These are phyloP conservation scores for Antitype chi DNA, from an alignment of 2,888 invertebrate species.

Conservation along the genomic window DNA sequence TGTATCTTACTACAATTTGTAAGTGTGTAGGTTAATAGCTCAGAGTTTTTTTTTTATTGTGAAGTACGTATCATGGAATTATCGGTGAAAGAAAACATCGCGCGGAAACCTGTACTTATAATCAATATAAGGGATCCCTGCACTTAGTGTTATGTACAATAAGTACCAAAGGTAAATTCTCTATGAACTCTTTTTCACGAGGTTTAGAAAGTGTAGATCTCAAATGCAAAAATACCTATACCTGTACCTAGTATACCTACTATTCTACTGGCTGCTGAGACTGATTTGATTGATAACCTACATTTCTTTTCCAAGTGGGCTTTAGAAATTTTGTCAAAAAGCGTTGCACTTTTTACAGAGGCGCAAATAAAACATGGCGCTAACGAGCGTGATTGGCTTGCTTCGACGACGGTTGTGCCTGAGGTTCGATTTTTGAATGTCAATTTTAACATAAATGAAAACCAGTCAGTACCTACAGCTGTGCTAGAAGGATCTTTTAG, in stretches of 20 bases:
- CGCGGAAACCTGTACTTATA: neutral
- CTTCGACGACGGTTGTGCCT: neutral
- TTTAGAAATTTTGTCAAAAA: neutral
- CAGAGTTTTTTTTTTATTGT: neutral
- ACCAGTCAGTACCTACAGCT: neutral
- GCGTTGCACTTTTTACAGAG: neutral
- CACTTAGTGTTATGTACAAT: too few relatives aligned
- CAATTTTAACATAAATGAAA: neutral
- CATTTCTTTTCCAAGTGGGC: neutral
- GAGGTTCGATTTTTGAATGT: neutral
- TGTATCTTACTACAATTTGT: slow-evolving; percentile 3
- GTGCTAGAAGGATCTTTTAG: neutral
- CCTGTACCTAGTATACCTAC: neutral
- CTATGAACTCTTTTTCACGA: neutral
- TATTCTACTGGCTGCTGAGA: too few relatives aligned
- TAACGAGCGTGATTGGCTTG: slow-evolving; percentile 26
- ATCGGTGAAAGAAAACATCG: neutral
- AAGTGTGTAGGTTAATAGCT: neutral
- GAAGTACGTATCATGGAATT: neutral
- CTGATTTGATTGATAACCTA: slow-evolving; percentile 17
- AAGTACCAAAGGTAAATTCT: too few relatives aligned
- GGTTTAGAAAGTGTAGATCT: neutral
- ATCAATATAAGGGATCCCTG: too few relatives aligned
- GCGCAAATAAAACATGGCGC: neutral
- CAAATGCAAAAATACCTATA: neutral